Base-by-base conservation (phyloP, 2,888 invertebrate species). In the Plebejus anna region DNA sequence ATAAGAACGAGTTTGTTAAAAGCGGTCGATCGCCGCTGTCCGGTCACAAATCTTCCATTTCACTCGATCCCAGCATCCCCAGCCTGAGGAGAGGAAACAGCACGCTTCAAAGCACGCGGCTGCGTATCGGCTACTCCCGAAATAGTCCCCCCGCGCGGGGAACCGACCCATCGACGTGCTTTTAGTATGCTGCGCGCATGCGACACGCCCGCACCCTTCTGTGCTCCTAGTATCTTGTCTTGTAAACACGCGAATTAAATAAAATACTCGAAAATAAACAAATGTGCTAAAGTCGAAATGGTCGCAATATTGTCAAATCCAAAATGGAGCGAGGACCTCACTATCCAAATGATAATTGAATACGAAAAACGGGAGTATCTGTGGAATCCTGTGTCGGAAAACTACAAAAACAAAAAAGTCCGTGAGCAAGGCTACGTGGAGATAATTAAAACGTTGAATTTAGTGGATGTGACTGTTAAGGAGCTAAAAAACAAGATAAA, bases 101-200 rank as follows among this genome's bases (percentile, higher is more conserved):
- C 92, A 92, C 92, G 93, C 90, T 89, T 86, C 90, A 93, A 88
- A 93, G 93, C 93, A 93, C 93, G 93, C 93, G 93, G 87, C 93
- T 92, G 92, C 92, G 93, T 93, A 88, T 89, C 91, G 92, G 91
- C 92, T 89, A 92, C 92, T 93, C 92, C 93, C 92, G 92, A 92
- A 92, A 92, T 92, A 93, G 91, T 90, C 86, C 86, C 92, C 92
- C 90, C 89, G 88, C 89, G 88, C 89, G 86, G 86, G 87, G 86
- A 84, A 85, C 87, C 87, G 88, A 87, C 85, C 90, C 91, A 93
- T 92, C 92, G 93, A 92, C 94, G 93, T 94, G 94, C 94, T 94
- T 93, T 94, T 94, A 94, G 94, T 94, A 92, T 94, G 94, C 94
- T 94, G 91, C 93, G 93, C 94, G 94, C 94, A 93, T 94, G 94